Conservation (phyloP, 2,113 vertebrate species). For the Calidris pygmaea region DNA sequence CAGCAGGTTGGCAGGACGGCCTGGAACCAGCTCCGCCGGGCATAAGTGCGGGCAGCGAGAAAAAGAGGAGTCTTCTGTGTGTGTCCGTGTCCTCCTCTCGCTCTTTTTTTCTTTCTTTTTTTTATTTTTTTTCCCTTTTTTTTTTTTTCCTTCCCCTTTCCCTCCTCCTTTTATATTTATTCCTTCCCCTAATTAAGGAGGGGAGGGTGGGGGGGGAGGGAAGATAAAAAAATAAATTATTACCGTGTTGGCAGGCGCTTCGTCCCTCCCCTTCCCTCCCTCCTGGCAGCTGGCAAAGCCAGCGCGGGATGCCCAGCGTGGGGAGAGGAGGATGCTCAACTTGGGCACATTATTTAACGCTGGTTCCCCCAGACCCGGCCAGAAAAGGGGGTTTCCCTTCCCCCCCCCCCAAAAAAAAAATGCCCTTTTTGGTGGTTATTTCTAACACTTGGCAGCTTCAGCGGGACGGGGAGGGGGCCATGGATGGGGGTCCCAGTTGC, state of each 20-base stretch:
- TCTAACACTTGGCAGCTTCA: background rate
- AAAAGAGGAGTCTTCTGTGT: background rate
- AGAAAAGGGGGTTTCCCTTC: background rate
- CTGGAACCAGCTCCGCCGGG: background rate
- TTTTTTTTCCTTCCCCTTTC: background rate
- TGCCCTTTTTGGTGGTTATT: background rate
- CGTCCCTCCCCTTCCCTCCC: constrained; percentile 48
- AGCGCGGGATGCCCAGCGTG: background rate
- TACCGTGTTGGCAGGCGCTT: constrained; percentile 20
- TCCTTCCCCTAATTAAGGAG: constrained; percentile 19
- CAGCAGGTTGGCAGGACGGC: constrained; percentile 28
- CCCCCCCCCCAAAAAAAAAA: background rate
- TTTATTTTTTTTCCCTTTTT: background rate
- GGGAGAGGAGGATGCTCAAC: background rate
- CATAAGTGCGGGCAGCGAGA: constrained; percentile 45
- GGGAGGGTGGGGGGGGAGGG: no score
- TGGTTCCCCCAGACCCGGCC: rapidly evolving
- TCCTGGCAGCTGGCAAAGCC: constrained; percentile 10
- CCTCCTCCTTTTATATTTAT: constrained; percentile 45
- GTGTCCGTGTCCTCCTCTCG: background rate
- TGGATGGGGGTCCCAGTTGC: background rate
- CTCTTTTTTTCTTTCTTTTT: background rate
- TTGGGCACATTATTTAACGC: background rate
- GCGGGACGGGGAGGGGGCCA: background rate
- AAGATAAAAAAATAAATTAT: background rate